Evolutionary conservation across 2,797 vertebrate species (phyloP).

Genomic region (Cyclura pinguis): DNA sequence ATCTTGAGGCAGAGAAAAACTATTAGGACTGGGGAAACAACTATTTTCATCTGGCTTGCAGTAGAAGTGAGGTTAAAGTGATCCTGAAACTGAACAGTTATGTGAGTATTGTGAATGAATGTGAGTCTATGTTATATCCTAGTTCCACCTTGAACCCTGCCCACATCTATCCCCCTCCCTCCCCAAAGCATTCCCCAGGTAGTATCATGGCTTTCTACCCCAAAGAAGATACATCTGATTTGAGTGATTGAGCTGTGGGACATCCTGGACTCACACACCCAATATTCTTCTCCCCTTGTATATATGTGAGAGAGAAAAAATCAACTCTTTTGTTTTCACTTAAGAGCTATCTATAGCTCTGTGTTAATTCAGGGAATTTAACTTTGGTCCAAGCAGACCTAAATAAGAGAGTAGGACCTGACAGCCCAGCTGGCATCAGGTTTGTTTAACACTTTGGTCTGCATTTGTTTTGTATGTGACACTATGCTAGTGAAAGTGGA

Average conservation of each 20-base stretch:
- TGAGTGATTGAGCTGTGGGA: not conserved
- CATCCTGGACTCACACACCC: not conserved
- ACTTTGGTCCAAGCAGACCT: not conserved
- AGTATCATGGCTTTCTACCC: not conserved
- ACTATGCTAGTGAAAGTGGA: not conserved
- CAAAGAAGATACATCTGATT: not conserved
- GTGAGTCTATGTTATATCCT: not conserved
- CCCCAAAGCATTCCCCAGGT: not conserved
- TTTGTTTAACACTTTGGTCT: not conserved
- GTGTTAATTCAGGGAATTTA: not conserved
- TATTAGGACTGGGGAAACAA: not conserved
- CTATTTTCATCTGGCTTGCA: not conserved
- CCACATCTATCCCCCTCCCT: not conserved
- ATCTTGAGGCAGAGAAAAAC: not conserved
- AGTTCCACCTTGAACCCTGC: not conserved
- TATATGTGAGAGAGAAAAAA: not conserved
- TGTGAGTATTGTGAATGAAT: not conserved
- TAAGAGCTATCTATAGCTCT: not conserved
- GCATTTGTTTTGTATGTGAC: too few relatives aligned
- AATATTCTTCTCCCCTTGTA: not conserved
- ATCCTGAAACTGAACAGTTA: not conserved
- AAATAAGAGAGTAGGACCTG: not conserved
- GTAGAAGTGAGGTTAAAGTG: not conserved
- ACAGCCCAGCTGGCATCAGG: not conserved
- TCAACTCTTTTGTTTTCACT: not conserved